Conservation (phyloP, 2,113 vertebrate species). For the Pelvicachromis taeniatus region DNA sequence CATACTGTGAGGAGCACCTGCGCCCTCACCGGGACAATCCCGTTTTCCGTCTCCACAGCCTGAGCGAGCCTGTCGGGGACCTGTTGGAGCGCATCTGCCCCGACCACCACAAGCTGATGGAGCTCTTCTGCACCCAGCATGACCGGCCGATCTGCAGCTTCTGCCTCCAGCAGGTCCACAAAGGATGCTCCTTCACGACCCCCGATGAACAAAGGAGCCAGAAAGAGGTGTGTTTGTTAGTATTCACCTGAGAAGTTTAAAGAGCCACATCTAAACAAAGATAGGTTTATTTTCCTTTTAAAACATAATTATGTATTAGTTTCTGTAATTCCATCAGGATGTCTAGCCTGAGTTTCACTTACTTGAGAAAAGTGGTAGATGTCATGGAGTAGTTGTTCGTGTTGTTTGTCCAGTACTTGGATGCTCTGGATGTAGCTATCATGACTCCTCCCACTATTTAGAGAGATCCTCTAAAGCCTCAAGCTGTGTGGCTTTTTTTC, state of each 20-base stretch:
- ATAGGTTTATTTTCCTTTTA: background rate
- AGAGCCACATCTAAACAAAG: background rate
- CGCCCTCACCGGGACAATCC: no score
- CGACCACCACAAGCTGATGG: no score
- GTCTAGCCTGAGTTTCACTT: background rate
- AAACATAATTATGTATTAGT: background rate
- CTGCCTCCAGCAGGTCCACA: no score
- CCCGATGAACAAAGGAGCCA: conserved; percentile 69
- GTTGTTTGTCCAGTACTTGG: fast-evolving
- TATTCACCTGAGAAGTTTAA: background rate
- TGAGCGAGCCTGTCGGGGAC: no score
- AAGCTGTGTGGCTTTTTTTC: no score
- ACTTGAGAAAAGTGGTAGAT: background rate
- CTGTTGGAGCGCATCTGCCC: no score
- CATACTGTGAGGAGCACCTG: no score
- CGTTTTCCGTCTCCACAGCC: no score
- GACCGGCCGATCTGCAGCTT: no score
- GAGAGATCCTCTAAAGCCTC: fast-evolving
- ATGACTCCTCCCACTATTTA: background rate
- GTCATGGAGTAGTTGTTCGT: background rate
- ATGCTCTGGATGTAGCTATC: background rate
- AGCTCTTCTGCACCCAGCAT: no score
- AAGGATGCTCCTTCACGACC: no score
- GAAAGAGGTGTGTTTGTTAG: conserved; percentile 65
- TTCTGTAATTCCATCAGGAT: background rate